Base-by-base conservation (phyloP, 2,113 vertebrate species). In the Sylvia atricapilla region DNA sequence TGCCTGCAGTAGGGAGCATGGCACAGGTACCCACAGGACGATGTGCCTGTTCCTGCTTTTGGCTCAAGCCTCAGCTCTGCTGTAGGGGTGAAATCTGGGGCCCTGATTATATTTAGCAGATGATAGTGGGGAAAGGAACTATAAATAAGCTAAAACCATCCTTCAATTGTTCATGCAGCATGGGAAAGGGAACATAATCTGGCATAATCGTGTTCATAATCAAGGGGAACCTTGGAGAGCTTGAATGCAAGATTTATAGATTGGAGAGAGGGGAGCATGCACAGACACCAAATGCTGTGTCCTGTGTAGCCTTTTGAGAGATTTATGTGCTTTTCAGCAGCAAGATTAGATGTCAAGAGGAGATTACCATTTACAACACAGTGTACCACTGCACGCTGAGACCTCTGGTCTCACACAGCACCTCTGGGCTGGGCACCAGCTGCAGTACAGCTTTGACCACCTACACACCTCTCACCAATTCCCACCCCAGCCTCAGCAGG, bases 371-470 rank as follows among this genome's bases (percentile, higher is more conserved):
- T 95, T 84, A 24, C 69, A 73, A 27, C 3, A 24, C 41, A 39
- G 20, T 0, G 2, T 63, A 19, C 18, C 3, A 3, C 31, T 18
- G 50, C 72, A 46, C 1, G 0, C 37, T 18, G 58, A 91, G 90
- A 63, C 35, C 47, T 67, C 66, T 6, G 1, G 19, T 52, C 41
- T 62, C 39, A 14, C 4, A 4, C 10, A 23, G 82, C 49, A 16
- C 33, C 44, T 27, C 73, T 49, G 59, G 46, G 44, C 49, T 0
- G 0, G 35, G 39, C 46, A 47, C 27, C 5, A 18, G 56, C 89
- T 27, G 19, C 0, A 0, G 20, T 43, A 10, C 1, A 4, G 78
- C 49, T 91, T 43, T 2, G 2, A 25, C 68, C 0, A 0, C 68
- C 22, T 4, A 9, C 25, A 30, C 3, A 4, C 13, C 5, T 59